Evolutionary conservation across 2,113 vertebrate genomes (phyloP), one percentile per base, ranked within the genome.

Genomic region (Dromaius novaehollandiae): DNA sequence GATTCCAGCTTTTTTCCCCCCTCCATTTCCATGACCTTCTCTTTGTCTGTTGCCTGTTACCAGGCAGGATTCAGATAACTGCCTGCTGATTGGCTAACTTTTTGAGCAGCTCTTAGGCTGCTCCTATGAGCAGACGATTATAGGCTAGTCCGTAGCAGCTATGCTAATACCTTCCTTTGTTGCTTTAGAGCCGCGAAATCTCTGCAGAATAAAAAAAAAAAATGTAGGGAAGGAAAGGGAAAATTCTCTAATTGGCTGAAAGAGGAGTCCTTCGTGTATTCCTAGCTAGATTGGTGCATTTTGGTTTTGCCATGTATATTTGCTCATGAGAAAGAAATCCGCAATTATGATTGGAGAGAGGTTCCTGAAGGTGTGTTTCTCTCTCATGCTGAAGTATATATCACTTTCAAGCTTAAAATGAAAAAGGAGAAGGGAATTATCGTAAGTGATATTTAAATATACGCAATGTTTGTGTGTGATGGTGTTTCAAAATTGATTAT

Each of bases 1-100:
- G 73, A 94, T 96, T 92, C 86, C 90, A 82, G 70, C 76, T 92
- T 86, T 18, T 64, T 24, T 66, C 58, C 36, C 36, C 2, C 2
- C 17, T 95, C 2, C 88, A 66, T 96, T 96, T 91, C 91, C 86
- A 53, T 97, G 94, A 96, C 90, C 95, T 97, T 96, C 74, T 69
- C 50, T 95, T 96, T 97, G 92, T 97, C 88, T 96, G 84, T 93
- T 77, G 96, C 88, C 79, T 98, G 98, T 98, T 98, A 96, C 98
- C 95, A 93, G 97, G 98, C 97, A 96, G 96, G 95, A 97, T 97
- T 97, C 93, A 89, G 86, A 95, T 90, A 96, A 60, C 94, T 86
- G 80, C 78, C 79, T 78, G 78, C 91, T 97, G 97, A 98, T 98
- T 98, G 98, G 98, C 69, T 96, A 64, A 50, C 6, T 22, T 66